Evolutionary conservation across 1,140 invertebrate species (phyloP), one percentile per base, ranked within the genome.

Genomic region (Panulirus ornatus): DNA sequence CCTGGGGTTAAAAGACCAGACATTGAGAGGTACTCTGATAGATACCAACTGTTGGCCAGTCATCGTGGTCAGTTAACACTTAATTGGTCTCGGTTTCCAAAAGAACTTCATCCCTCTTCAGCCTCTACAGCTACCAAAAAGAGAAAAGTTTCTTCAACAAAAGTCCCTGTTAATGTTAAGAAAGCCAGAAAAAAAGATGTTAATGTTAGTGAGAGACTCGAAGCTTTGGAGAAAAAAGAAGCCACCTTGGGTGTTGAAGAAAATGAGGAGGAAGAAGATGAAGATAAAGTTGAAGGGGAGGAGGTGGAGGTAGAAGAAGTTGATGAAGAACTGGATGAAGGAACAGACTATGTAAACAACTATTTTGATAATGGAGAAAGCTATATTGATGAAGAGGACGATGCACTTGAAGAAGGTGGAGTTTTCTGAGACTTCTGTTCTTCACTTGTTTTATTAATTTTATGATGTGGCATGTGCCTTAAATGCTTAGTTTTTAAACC

Each of bases 281-380:
- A 88, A 14, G 70, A 81, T 34, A 51, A 63, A 70, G 16, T n/a
- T 8, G 71, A 34, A 70, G 58, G 47, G 36, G 51, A 79, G 42
- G 54, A 34, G n/a, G 34, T 88, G 27, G 85, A 89, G 27, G 70
- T 73, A 54, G 87, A 89, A 51, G 87, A 89, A 38, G 76, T 36
- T 66, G 86, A 88, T 81, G 87, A 89, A 54, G 87, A 85, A 51
- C 40, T 83, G 19, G 87, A 89, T 75, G 87, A 89, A 42, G 84
- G 73, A 51, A 38, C 73, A 30, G 96, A 96, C 94, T 97, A 97
- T 94, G 95, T 95, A 2, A 96, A 96, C 92, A 97, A 96, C 93
- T 97, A 97, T 93, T 98, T 97, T 94, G 97, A 98, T 93, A 97
- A 97, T 94, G 97, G 97, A 22, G 97, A 98, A 94, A 95, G 95